Conservation (phyloP, 2,113 vertebrate genomes). For the Eonycteris spelaea region DNA sequence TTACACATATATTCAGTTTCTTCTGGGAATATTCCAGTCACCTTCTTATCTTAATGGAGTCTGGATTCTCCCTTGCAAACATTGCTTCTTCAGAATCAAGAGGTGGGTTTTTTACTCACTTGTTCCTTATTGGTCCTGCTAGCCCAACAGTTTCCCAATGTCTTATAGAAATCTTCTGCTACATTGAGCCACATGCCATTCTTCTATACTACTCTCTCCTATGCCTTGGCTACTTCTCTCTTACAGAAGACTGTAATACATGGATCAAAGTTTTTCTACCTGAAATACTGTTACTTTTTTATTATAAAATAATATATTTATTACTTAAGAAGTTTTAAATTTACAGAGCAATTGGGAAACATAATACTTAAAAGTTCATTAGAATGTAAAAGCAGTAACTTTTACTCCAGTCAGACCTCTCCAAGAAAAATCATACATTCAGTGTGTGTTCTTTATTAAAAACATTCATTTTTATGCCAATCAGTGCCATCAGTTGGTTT, state of each 20-base stretch:
- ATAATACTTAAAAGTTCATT: conserved; percentile 7
- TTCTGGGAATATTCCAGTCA: not conserved
- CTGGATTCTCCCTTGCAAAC: not conserved
- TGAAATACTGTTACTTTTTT: not conserved
- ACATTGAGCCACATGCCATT: not conserved
- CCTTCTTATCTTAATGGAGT: not conserved
- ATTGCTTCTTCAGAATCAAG: not conserved
- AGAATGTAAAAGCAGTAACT: not conserved
- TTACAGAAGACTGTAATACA: not conserved
- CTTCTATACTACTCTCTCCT: not conserved
- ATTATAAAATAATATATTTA: not conserved
- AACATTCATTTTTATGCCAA: conserved; percentile 33
- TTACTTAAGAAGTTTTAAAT: not conserved
- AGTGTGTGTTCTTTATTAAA: not conserved
- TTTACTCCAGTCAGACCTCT: not conserved
- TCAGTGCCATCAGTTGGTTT: conserved; percentile 7
- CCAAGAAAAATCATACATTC: not conserved
- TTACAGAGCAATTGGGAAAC: not conserved
- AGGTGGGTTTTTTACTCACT: not conserved
- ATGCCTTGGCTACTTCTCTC: not conserved
- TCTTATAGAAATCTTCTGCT: not conserved
- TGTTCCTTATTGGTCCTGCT: not conserved
- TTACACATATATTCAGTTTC: not conserved
- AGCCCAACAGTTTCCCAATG: not conserved
- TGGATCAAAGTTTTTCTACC: not conserved